phyloP scores from a whole-genome alignment of 2,113 vertebrate species.

The Lasiurus cinereus region DNA sequence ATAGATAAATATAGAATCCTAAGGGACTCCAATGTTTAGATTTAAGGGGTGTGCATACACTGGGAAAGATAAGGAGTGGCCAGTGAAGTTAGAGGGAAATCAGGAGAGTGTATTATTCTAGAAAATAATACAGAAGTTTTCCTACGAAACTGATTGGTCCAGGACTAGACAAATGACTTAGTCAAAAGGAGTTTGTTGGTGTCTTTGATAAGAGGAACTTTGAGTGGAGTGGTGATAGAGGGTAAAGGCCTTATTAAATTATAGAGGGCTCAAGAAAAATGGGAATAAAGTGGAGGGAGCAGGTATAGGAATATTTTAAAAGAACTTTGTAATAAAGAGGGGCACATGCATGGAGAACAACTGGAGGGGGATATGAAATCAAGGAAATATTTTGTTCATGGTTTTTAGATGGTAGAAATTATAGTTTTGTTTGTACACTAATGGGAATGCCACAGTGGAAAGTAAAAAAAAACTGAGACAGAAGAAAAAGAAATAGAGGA shows the following conservation, averaged over 20 bases:
- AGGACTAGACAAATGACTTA: background rate
- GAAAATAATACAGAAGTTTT: background rate
- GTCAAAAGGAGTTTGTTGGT: background rate
- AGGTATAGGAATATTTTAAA: background rate
- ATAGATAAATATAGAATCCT: background rate
- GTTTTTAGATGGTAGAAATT: background rate
- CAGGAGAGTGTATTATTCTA: background rate
- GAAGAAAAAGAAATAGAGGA: background rate
- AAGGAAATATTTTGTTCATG: background rate
- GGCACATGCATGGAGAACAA: background rate
- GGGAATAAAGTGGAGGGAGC: background rate
- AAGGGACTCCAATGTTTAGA: background rate
- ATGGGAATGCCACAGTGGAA: background rate
- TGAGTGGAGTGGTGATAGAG: background rate
- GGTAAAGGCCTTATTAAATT: background rate
- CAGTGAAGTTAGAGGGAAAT: background rate
- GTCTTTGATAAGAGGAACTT: background rate
- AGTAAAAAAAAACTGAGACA: slow-evolving; percentile 19
- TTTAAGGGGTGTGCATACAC: background rate
- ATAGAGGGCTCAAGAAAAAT: background rate
- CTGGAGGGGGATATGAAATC: background rate
- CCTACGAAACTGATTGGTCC: background rate
- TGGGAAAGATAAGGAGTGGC: background rate
- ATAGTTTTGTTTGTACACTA: slow-evolving; percentile 23
- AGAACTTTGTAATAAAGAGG: background rate